A percentile compares a stretch with the other conserved stretches of the same genome.
Evolutionary conservation across 2,797 vertebrate species (phyloP).

Genomic region (Bradypodion ventrale): DNA sequence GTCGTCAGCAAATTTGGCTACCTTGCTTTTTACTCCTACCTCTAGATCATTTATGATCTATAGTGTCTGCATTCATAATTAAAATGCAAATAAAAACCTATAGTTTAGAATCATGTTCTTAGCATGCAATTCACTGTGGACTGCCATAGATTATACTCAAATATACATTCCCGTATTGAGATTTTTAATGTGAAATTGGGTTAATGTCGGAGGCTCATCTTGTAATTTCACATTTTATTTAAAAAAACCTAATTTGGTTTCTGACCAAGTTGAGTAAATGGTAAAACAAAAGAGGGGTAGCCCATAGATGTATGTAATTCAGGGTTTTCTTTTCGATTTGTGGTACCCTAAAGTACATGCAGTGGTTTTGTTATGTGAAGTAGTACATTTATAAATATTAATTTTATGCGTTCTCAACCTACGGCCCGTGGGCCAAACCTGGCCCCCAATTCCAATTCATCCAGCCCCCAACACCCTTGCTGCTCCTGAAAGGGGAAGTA

Average conservation of each 20-base stretch:
- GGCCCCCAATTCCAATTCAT: too few species aligned
- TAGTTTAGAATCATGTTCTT: background rate
- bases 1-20: too few species aligned
- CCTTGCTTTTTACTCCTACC: too few species aligned
- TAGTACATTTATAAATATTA: background rate
- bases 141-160: background rate
- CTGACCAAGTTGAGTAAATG: background rate
- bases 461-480: too few species aligned
- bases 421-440: too few species aligned
- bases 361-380: background rate
- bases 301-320: background rate
- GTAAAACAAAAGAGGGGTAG: background rate
- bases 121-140: background rate
- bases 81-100: background rate
- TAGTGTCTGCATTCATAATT: slow-evolving; percentile 10
- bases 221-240: background rate
- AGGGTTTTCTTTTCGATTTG: too few species aligned
- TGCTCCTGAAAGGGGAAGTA: too few species aligned
- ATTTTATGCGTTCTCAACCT: too few species aligned
- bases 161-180: accelerated
- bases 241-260: background rate
- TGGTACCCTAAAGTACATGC: too few species aligned
- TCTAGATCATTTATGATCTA: too few species aligned
- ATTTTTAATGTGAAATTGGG: background rate
- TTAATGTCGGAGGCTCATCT: background rate